Conservation (phyloP, 92 coral and sea anemone genomes). For the Pocillopora grandis region DNA sequence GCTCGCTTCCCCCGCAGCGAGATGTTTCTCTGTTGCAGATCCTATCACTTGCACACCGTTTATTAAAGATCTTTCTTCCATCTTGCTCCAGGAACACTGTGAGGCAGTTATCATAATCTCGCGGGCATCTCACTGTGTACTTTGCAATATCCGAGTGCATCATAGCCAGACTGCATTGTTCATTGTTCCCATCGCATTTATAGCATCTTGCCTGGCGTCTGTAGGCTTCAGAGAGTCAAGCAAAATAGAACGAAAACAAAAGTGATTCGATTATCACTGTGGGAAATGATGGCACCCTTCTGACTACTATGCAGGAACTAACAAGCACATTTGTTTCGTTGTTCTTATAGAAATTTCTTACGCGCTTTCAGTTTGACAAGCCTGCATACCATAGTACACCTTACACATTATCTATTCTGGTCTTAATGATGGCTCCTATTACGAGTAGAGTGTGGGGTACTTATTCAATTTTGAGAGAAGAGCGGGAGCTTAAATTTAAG, state of each 20-base stretch:
- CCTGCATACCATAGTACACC: no score
- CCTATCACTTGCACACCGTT: neutral
- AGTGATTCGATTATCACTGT: neutral
- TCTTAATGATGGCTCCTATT: no score
- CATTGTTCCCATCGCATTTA: conserved; percentile 1
- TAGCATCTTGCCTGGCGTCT: neutral
- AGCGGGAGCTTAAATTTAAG: no score
- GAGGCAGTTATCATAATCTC: neutral
- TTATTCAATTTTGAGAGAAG: no score
- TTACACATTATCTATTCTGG: no score
- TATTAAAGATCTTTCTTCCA: neutral
- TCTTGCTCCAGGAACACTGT: neutral
- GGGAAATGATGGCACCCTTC: no score
- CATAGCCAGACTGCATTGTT: neutral
- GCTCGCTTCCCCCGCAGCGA: neutral
- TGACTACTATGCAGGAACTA: neutral
- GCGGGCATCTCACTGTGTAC: neutral
- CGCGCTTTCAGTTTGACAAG: no score
- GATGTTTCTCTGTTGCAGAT: neutral
- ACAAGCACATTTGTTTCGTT: neutral
- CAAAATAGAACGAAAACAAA: neutral
- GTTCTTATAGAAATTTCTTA: no score
- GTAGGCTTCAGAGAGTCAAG: neutral
- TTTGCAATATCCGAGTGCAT: conserved; percentile 17
- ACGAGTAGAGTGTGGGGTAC: no score